A percentile compares a stretch with the other conserved stretches of the same genome.
Evolutionary conservation across 2,113 vertebrate species (phyloP).

Genomic region (Rattus rattus): DNA sequence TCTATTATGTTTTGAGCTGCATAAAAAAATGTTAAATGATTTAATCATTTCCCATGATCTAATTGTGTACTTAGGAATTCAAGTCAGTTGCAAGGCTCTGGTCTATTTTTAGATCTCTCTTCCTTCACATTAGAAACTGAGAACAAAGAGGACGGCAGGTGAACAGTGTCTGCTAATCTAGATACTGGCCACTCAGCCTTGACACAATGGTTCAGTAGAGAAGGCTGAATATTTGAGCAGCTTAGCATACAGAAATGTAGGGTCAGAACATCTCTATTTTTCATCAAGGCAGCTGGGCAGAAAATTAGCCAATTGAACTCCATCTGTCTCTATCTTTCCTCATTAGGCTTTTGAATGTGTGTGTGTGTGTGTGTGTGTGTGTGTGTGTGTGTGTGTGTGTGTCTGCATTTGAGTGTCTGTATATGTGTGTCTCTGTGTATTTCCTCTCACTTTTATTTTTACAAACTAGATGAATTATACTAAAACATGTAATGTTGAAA

Average conservation of each 20-base stretch:
- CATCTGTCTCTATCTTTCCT: slow-evolving; percentile 69
- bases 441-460: not conserved
- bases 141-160: slow-evolving; percentile 73
- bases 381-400: not conserved
- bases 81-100: slow-evolving; percentile 22
- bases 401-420: not conserved
- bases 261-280: slow-evolving; percentile 80
- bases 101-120: slow-evolving; percentile 62
- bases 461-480: not conserved
- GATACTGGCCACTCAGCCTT: slow-evolving; percentile 79
- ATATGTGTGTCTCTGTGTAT: not conserved
- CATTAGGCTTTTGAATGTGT: slow-evolving; percentile 66
- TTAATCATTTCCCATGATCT: slow-evolving; percentile 57
- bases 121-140: slow-evolving; percentile 50
- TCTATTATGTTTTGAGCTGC: slow-evolving; percentile 54
- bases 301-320: slow-evolving; percentile 85
- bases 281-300: slow-evolving; percentile 81
- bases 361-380: not conserved
- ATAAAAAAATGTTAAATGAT: slow-evolving; percentile 39
- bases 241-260: slow-evolving; percentile 77
- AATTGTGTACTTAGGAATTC: slow-evolving; percentile 48
- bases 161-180: slow-evolving; percentile 76
- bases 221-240: slow-evolving; percentile 79
- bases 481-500: slow-evolving; percentile 6
- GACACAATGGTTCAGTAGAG: slow-evolving; percentile 78